A percentile compares a stretch with the other conserved stretches of the same genome.
Conservation (phyloP, 30 jellyfish, hydroid and myxozoan species). For the Rhopilema esculentum region DNA sequence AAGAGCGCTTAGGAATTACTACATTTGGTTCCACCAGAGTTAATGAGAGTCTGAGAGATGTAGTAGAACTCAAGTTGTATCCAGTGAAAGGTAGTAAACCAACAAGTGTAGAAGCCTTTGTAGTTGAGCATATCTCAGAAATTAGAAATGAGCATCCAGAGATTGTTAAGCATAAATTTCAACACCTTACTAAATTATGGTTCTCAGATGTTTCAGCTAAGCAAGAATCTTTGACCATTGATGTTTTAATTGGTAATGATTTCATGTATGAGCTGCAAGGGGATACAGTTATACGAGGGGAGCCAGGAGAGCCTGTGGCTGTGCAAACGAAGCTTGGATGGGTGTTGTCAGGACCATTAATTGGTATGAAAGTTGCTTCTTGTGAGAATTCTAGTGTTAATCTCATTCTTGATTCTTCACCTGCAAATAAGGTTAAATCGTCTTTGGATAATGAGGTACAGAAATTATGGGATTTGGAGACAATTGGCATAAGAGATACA, state of each 20-base stretch:
- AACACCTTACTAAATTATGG: too few species aligned
- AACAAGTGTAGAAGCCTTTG: conserved; percentile 6
- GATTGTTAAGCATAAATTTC: too few species aligned
- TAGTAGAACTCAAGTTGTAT: conserved; percentile 30
- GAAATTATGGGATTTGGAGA: too few species aligned
- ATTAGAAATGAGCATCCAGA: too few species aligned
- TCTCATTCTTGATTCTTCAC: neutral
- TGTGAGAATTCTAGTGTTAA: neutral
- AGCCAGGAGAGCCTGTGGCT: conserved; percentile 4
- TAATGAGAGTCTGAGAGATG: conserved; percentile 51
- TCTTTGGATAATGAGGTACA: neutral
- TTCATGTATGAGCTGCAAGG: too few species aligned
- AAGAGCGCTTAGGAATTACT: conserved; percentile 27
- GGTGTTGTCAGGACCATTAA: conserved; percentile 5
- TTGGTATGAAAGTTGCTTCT: neutral
- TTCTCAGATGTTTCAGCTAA: too few species aligned
- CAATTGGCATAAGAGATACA: too few species aligned
- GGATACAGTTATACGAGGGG: too few species aligned
- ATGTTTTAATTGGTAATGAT: too few species aligned
- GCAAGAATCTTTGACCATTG: too few species aligned
- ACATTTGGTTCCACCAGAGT: conserved; percentile 31
- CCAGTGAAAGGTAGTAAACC: conserved; percentile 14
- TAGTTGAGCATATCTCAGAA: conserved; percentile 15
- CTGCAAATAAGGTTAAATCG: neutral
- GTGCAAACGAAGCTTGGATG: conserved; percentile 7